These are phyloP conservation scores for Spondyliosoma cantharus DNA, from an alignment of 2,797 vertebrate genomes.

Conservation along the genomic window DNA sequence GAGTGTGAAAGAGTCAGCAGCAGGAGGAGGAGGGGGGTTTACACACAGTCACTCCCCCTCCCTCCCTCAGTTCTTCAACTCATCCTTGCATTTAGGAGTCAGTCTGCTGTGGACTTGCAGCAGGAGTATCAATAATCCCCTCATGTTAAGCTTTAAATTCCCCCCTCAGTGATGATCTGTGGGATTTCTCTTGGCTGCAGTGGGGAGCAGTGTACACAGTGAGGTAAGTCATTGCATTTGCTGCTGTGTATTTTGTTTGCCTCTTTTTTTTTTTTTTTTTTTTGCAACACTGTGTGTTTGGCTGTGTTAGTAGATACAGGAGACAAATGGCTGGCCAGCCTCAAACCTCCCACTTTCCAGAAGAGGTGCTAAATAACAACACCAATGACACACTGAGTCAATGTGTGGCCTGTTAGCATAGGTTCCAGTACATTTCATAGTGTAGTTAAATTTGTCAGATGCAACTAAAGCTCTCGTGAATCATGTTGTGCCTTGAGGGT, in stretches of 20 bases:
- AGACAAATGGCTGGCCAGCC: slow-evolving; percentile 61
- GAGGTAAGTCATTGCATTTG: slow-evolving; percentile 62
- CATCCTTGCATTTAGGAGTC: slow-evolving; percentile 72
- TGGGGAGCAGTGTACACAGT: background rate
- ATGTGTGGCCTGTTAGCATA: slow-evolving; percentile 28
- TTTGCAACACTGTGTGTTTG: slow-evolving; percentile 17
- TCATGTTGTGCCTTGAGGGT: slow-evolving; percentile 8
- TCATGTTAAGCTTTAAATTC: slow-evolving; percentile 52
- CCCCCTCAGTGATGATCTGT: slow-evolving; percentile 19
- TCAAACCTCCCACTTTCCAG: slow-evolving; percentile 41
- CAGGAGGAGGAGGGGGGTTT: slow-evolving; percentile 47
- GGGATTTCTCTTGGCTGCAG: slow-evolving; percentile 38
- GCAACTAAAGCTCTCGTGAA: slow-evolving; percentile 22
- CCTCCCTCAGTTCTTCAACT: slow-evolving; percentile 70
- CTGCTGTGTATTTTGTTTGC: slow-evolving; percentile 21
- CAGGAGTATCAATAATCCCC: slow-evolving; percentile 54
- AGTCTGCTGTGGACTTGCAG: slow-evolving; percentile 71
- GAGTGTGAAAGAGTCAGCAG: slow-evolving; percentile 76
- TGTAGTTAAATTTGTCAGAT: slow-evolving; percentile 19
- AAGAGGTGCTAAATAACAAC: slow-evolving; percentile 64
- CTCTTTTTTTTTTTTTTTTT: slow-evolving; percentile 19
- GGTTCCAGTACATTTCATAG: slow-evolving; percentile 25
- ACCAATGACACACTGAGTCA: slow-evolving; percentile 23
- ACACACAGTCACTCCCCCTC: slow-evolving; percentile 64
- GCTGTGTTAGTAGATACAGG: slow-evolving; percentile 31